Conservation (phyloP, 2,888 invertebrate species). For the Nymphalis urticae region DNA sequence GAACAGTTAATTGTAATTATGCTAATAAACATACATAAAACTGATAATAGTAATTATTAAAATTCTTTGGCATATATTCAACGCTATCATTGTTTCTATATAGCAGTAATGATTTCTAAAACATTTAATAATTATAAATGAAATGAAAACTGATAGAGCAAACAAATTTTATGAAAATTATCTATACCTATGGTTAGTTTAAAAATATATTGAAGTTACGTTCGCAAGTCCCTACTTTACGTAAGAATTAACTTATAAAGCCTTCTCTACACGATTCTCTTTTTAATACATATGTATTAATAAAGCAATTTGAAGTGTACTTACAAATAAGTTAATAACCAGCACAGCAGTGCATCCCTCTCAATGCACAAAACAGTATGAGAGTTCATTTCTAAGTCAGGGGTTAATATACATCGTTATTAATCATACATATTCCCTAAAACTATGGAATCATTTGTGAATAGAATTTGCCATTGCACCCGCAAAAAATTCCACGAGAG, state of each 20-base stretch:
- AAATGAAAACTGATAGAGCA: no score
- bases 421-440: constrained; percentile 36
- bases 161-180: no score
- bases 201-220: no score
- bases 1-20: neutral
- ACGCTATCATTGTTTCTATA: neutral
- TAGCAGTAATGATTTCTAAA: neutral
- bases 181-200: no score
- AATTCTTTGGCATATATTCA: neutral
- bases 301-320: constrained; percentile 15
- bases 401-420: constrained; percentile 40
- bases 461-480: constrained; percentile 41
- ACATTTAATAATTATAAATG: no score
- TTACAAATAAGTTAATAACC: constrained; percentile 23
- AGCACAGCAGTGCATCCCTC: constrained; percentile 20
- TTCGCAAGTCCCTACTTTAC: no score
- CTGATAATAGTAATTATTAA: neutral
- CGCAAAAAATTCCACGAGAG: constrained; percentile 51
- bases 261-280: no score
- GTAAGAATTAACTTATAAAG: no score
- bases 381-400: constrained; percentile 10
- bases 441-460: constrained; percentile 51
- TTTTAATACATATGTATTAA: neutral
- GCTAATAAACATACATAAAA: neutral
- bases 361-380: constrained; percentile 18